phyloP scores from a whole-genome alignment of 1,140 invertebrate genomes.

The Drosophila hydei region DNA sequence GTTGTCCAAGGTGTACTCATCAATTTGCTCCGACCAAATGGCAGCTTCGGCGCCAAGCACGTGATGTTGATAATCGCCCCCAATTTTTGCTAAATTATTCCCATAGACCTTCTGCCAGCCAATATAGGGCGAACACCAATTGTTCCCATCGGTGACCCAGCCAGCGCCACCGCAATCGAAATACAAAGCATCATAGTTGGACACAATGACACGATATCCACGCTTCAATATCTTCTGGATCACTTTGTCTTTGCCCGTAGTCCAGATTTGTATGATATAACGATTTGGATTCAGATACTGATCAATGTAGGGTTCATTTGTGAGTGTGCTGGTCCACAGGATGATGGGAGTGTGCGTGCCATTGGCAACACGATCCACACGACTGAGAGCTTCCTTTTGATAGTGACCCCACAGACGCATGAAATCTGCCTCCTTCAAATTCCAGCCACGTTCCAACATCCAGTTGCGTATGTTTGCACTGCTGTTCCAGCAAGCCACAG shows the following conservation, averaged over 20 bases:
- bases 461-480: slow-evolving; percentile 88
- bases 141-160: slow-evolving; percentile 88
- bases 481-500: slow-evolving; percentile 91
- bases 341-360: slow-evolving; percentile 86
- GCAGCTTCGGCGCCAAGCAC: slow-evolving; percentile 90
- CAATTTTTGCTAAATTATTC: slow-evolving; percentile 88
- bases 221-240: slow-evolving; percentile 88
- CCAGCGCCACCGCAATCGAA: slow-evolving; percentile 91
- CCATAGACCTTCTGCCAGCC: slow-evolving; percentile 94
- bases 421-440: slow-evolving; percentile 86
- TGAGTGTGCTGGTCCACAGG: slow-evolving; percentile 93
- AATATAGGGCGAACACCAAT: slow-evolving; percentile 95
- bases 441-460: slow-evolving; percentile 87
- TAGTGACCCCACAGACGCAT: slow-evolving; percentile 91
- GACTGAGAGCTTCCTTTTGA: slow-evolving; percentile 87
- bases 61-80: slow-evolving; percentile 84
- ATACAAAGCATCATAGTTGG: slow-evolving; percentile 93
- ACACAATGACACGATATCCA: slow-evolving; percentile 90
- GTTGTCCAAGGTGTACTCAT: slow-evolving; percentile 87
- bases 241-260: slow-evolving; percentile 86
- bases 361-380: slow-evolving; percentile 85
- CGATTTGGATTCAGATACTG: slow-evolving; percentile 88
- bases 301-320: slow-evolving; percentile 87
- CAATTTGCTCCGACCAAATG: slow-evolving; percentile 92
- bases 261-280: slow-evolving; percentile 94